Evolutionary conservation across 1,140 invertebrate species (phyloP).

Genomic region (Capitella teleta): DNA sequence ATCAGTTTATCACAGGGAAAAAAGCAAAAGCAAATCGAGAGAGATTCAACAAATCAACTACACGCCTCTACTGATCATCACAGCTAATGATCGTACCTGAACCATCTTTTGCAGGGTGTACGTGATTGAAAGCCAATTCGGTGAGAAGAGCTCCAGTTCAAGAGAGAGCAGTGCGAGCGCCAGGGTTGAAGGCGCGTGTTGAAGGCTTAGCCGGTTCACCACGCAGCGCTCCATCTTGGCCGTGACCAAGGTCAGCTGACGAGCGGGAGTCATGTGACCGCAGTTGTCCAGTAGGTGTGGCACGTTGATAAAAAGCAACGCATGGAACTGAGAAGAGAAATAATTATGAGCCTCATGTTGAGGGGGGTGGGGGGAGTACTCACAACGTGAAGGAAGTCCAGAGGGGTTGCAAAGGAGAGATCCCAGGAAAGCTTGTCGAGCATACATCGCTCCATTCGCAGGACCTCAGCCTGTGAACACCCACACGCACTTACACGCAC

Average conservation of each 20-base stretch:
- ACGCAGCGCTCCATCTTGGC: slow-evolving; percentile 28
- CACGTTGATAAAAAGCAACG: slow-evolving; percentile 28
- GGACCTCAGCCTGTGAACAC: slow-evolving; percentile 36
- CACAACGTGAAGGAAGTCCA: slow-evolving; percentile 41
- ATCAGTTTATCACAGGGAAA: not conserved
- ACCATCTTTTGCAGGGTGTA: slow-evolving; percentile 27
- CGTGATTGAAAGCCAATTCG: slow-evolving; percentile 29
- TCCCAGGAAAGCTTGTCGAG: slow-evolving; percentile 39
- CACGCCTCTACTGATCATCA: not conserved
- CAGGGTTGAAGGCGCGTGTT: slow-evolving; percentile 25
- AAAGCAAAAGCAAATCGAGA: not conserved
- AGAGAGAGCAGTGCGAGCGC: slow-evolving; percentile 32
- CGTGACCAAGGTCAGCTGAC: slow-evolving; percentile 27
- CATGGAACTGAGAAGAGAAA: slow-evolving; percentile 37
- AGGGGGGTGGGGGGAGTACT: slow-evolving; percentile 13
- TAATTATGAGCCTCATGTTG: no score
- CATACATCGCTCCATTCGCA: slow-evolving; percentile 39
- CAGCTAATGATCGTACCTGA: slow-evolving; percentile 19
- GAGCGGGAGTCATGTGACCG: slow-evolving; percentile 30
- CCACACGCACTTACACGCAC: slow-evolving; percentile 34
- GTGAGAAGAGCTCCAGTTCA: slow-evolving; percentile 28
- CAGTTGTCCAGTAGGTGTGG: slow-evolving; percentile 31
- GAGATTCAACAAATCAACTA: not conserved
- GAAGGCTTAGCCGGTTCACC: slow-evolving; percentile 19
- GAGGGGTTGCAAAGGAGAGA: slow-evolving; percentile 25